phyloP scores from a whole-genome alignment of 2,797 vertebrate genomes.

The Mormyrus proboscirostris region DNA sequence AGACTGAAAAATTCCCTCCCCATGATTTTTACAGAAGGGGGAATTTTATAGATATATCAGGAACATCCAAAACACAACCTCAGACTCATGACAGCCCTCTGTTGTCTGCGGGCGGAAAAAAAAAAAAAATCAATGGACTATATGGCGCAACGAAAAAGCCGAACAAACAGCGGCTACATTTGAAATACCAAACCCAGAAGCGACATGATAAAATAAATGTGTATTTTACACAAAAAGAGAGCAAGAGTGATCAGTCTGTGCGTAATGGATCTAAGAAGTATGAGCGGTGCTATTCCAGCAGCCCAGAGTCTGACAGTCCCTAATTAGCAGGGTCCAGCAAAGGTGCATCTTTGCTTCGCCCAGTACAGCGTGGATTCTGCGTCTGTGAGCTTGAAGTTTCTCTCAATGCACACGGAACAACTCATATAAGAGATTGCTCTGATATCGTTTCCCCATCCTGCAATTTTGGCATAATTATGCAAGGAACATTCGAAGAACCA shows the following conservation, averaged over 20 bases:
- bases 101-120: conserved; percentile 10
- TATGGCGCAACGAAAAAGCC: neutral
- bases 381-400: neutral
- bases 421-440: neutral
- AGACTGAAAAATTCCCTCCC: neutral
- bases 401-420: neutral
- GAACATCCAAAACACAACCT: neutral
- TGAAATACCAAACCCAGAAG: neutral
- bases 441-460: too few relatives aligned
- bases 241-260: neutral
- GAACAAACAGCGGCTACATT: neutral
- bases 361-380: too few relatives aligned
- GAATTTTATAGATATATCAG: neutral
- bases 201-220: neutral
- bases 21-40: neutral
- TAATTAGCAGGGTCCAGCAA: neutral
- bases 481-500: neutral
- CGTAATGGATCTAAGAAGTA: neutral
- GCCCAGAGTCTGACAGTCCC: neutral
- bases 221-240: neutral
- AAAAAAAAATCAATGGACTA: neutral
- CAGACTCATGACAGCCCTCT: neutral
- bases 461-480: conserved; percentile 3
- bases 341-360: neutral
- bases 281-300: neutral